These are phyloP conservation scores for Serripes groenlandicus DNA, from an alignment of 2,888 invertebrate genomes.

Conservation along the genomic window DNA sequence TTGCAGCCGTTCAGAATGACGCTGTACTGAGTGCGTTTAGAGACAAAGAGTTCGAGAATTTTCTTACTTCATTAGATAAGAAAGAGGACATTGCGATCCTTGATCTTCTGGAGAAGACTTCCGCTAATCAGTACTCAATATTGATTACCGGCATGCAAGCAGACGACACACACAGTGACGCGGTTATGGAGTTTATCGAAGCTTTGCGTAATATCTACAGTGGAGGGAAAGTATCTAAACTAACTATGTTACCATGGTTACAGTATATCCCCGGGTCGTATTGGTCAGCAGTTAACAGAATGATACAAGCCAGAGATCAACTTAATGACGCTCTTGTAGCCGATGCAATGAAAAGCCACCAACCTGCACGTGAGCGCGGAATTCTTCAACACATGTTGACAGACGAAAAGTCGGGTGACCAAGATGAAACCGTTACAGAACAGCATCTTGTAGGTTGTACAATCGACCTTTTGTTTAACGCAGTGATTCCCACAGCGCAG, in stretches of 20 bases:
- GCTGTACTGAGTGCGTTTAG: neutral
- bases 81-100: neutral
- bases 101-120: neutral
- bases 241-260: neutral
- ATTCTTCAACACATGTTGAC: neutral
- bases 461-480: conserved; percentile 10
- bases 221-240: neutral
- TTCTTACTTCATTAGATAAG: neutral
- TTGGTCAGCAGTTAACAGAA: neutral
- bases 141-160: neutral
- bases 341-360: neutral
- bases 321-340: neutral
- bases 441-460: neutral
- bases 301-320: neutral
- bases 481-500: neutral
- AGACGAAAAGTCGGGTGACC: neutral
- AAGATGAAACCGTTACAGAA: neutral
- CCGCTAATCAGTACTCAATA: neutral
- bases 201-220: neutral
- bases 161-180: neutral
- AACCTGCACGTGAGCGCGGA: neutral
- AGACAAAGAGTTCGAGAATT: neutral
- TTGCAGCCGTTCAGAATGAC: neutral
- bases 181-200: neutral
- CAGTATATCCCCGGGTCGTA: neutral